Base-by-base conservation (phyloP, 2,888 invertebrate species). In the Gisinianus flammeolus region DNA sequence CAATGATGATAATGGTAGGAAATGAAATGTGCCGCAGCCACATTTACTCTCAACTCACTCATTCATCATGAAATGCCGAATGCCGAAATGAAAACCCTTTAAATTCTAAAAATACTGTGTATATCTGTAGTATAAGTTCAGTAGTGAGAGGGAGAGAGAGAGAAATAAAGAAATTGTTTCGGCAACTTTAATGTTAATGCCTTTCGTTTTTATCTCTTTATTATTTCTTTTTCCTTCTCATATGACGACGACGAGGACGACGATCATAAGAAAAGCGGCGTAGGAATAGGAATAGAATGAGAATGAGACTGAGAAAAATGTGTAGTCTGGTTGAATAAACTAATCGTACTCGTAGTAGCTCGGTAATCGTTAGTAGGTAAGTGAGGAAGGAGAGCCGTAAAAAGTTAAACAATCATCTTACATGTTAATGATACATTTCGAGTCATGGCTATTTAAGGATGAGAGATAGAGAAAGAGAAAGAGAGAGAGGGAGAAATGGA, bases 51-150 rank as follows among this genome's bases (percentile, higher is more conserved):
- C 26, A 24, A 19, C 4, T 22, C 62, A 22, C 28, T 62, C 62
- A 62, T 62, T 62, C 62, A 62, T 62, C 26, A 26, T n/a, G n/a
- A n/a, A n/a, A n/a, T 26, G 12, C 22, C 24, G 56, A 24, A 24
- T 26, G 62, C 62, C 62, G 62, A 26, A 24, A 62, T 62, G 28
- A 58, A 62, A 62, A 62, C 62, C 28, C 62, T 62, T 62, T 28
- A 62, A 62, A 28, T n/a, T 62, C 62, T 28, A 62, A 62, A 62
- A 44, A 44, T 44, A 44, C 44, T 44, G 44, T 44, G 19, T 19
- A 35, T 12, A 8, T 35, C 5, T 35, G 12, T 35, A 35, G 6
- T 35, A 8, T 35, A 35, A 35, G 35, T 35, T 8, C 5, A 16
- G 6, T 19, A 44, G 44, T 35, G 6, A 44, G 2, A 44, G 2